Evolutionary conservation across 2,888 invertebrate species (phyloP), one percentile per base, ranked within the genome.

Genomic region (Tetheella fluctuosa): DNA sequence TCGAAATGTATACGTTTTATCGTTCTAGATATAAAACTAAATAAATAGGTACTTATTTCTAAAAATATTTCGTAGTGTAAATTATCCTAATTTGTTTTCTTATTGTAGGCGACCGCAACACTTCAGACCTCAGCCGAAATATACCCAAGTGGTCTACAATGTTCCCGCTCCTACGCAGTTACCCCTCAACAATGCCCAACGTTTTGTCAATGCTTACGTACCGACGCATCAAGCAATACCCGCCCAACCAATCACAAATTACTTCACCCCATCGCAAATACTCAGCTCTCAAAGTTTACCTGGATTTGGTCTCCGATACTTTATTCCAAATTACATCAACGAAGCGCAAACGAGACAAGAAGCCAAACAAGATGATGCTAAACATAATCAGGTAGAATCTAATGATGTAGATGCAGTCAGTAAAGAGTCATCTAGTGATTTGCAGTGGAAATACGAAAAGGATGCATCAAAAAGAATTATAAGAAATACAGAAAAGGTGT

Each of bases 401-500:
- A 86, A 87, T 69, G 81, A 86, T n/a, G 71, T 88, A 6, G 79
- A 73, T 58, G 83, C 61, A 55, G 67, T 65, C 3, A 80, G 68
- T 52, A 67, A 64, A 30, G 88, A 89, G 13, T 80, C 86, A 0
- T 74, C 79, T 5, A 85, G 80, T 64, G 92, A 93, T 55, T 64
- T 83, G 58, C 85, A 86, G 64, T 93, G 91, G 92, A 84, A 88
- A 63, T 83, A 83, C 66, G 92, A 93, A 68, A 93, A 93, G 69
- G 89, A 91, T 59, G 68, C 81, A 1, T 73, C 85, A 25, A 86
- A 80, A 65, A 83, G 89, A 64, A 73, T 71, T 57, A 74, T 79
- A 17, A 85, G 88, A 70, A 82, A 79, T 64, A 80, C 85, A 59
- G 74, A 76, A 73, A 88, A 89, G 81, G 91, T 90, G 69, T 85